These are phyloP conservation scores for Encarsia formosa DNA, from an alignment of 2,888 invertebrate species.

Conservation along the genomic window DNA sequence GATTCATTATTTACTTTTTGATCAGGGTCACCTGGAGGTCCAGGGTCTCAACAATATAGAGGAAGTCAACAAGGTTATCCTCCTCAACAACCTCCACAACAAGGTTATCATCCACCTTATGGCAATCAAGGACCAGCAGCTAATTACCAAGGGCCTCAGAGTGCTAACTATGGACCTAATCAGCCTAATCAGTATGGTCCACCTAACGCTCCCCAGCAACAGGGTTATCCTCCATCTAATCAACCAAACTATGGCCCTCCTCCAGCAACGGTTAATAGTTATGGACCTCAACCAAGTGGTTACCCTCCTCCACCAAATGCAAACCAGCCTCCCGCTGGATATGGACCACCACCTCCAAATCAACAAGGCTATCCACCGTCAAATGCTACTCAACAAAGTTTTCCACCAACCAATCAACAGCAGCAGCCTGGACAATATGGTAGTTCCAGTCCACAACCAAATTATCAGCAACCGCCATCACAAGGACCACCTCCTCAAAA, in stretches of 20 bases:
- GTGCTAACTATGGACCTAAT: slow-evolving; percentile 50
- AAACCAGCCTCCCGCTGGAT: slow-evolving; percentile 56
- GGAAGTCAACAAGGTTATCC: slow-evolving; percentile 60
- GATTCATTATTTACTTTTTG: background rate
- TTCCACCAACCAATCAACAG: slow-evolving; percentile 50
- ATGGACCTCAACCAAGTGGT: slow-evolving; percentile 50
- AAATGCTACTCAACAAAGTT: slow-evolving; percentile 50
- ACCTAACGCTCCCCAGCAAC: slow-evolving; percentile 60
- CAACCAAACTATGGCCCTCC: slow-evolving; percentile 53
- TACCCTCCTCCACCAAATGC: slow-evolving; percentile 64
- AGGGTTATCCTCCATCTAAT: slow-evolving; percentile 61
- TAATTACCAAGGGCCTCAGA: slow-evolving; percentile 65
- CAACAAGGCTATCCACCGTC: slow-evolving; percentile 65
- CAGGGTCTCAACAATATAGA: slow-evolving; percentile 56
- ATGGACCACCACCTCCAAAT: slow-evolving; percentile 64
- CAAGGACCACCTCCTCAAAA: slow-evolving; percentile 43
- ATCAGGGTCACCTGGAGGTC: slow-evolving; percentile 55
- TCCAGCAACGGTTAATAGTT: slow-evolving; percentile 46
- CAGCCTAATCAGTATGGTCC: slow-evolving; percentile 64
- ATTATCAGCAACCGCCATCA: slow-evolving; percentile 43
- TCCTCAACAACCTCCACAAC: slow-evolving; percentile 64
- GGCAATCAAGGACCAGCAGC: slow-evolving; percentile 56
- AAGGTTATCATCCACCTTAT: slow-evolving; percentile 57
- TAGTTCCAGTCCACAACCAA: slow-evolving; percentile 49
- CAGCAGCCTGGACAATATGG: slow-evolving; percentile 48